Conservation (phyloP, 2,113 vertebrate genomes). For the Nannobrachium achirus region DNA sequence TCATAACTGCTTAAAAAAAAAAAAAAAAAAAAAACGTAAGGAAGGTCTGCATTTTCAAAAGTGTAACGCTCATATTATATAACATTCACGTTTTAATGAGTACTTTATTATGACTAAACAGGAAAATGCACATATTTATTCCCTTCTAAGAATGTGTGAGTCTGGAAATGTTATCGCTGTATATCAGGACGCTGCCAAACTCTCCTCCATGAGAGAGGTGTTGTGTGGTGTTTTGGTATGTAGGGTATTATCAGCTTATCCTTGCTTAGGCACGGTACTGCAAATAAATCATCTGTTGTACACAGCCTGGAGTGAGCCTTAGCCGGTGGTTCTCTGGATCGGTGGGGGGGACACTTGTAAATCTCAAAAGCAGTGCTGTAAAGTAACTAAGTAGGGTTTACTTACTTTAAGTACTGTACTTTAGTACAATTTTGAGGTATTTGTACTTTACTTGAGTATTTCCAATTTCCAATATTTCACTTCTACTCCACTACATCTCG, state of each 20-base stretch:
- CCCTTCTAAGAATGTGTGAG: neutral
- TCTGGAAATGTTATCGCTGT: neutral
- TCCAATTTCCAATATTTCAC: too few relatives aligned
- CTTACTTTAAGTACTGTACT: too few relatives aligned
- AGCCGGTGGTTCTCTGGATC: neutral
- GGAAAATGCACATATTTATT: too few relatives aligned
- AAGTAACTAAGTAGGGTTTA: too few relatives aligned
- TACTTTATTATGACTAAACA: neutral
- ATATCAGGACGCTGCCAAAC: slow-evolving; percentile 4
- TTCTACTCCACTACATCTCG: too few relatives aligned
- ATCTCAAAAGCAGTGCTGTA: too few relatives aligned
- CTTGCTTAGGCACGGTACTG: slow-evolving; percentile 31
- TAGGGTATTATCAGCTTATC: slow-evolving; percentile 31
- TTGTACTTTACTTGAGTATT: too few relatives aligned
- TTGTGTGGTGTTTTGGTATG: slow-evolving; percentile 27
- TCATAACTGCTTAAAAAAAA: neutral
- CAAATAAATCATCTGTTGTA: too few relatives aligned
- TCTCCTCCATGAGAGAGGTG: slow-evolving; percentile 6
- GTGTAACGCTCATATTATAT: too few relatives aligned
- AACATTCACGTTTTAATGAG: neutral
- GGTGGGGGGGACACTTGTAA: too few relatives aligned
- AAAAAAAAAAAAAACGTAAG: neutral
- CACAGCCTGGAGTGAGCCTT: neutral
- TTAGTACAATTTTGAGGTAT: too few relatives aligned
- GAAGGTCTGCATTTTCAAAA: too few relatives aligned